Evolutionary conservation across 2,888 invertebrate species (phyloP), one percentile per base, ranked within the genome.

Genomic region (Ganaspis brasiliensis): DNA sequence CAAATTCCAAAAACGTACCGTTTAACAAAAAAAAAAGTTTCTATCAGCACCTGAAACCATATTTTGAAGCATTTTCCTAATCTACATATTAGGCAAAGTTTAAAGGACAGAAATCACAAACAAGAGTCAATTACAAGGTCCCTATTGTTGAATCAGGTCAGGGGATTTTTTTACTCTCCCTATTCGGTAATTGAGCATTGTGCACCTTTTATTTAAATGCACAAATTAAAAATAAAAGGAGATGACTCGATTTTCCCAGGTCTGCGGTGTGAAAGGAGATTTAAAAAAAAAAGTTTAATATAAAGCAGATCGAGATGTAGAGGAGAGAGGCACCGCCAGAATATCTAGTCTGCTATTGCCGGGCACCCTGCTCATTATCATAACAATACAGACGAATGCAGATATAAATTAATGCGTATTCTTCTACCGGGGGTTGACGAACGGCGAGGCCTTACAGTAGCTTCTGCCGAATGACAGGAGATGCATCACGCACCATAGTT

Each of bases 391-490:
- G 82, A 81, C 86, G 87, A 87, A 89, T 87, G 90, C 88, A 87
- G 90, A 91, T 90, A 91, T 88, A 90, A 91, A 91, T 91, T 91
- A 91, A 91, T 91, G 90, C 89, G 87, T 89, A 89, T 90, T 90
- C 90, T 89, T 89, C 87, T 86, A 84, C 73, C 80, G 85, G 85
- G 90, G 87, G 87, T 87, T 86, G 89, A 87, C 86, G 84, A 84
- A 81, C 79, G 79, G 63, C 74, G 77, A 63, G 71, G 72, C 52
- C 74, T 45, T 75, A 77, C 74, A 75, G 82, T 77, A 74, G 75
- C 76, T 80, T 78, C 81, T 79, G 77, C 72, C 79, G 80, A 82
- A 76, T 83, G 85, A 85, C 85, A 84, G 83, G 77, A 85, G 87
- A 86, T 86, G 87, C 87, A 84, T 85, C 86, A 79, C 67, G 73